Conservation (phyloP, 2,888 invertebrate genomes). For the Hypena proboscidalis region DNA sequence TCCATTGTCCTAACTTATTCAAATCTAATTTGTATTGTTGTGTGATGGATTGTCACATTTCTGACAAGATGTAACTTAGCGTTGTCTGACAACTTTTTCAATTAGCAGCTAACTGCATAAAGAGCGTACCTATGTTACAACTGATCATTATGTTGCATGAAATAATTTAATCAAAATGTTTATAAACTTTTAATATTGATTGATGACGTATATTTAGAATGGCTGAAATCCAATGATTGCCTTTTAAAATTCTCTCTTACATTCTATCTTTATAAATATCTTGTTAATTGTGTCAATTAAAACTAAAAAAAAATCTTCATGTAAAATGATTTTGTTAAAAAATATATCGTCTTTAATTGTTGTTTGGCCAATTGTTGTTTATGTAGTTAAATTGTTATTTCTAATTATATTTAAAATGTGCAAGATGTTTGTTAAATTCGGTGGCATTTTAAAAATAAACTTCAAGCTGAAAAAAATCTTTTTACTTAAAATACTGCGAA, state of each 20-base stretch:
- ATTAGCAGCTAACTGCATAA: too few relatives aligned
- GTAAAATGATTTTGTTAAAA: constrained; percentile 33
- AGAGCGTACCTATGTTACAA: not conserved
- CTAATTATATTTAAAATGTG: constrained; percentile 50
- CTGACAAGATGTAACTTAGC: not conserved
- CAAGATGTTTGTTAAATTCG: constrained; percentile 23
- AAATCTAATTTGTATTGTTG: not conserved
- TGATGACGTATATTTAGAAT: too few relatives aligned
- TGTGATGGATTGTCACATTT: constrained; percentile 3
- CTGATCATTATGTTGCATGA: not conserved
- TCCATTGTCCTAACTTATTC: constrained; percentile 7
- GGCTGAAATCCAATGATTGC: not conserved
- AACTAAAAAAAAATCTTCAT: constrained; percentile 49
- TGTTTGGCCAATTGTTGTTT: constrained; percentile 74
- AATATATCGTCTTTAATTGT: constrained; percentile 62
- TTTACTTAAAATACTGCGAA: too few relatives aligned
- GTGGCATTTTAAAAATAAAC: not conserved
- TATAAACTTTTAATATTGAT: too few relatives aligned
- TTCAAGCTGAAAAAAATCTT: too few relatives aligned
- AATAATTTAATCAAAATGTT: too few relatives aligned
- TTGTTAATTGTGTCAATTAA: constrained; percentile 63
- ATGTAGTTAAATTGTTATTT: constrained; percentile 60
- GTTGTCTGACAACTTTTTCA: too few relatives aligned
- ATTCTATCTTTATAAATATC: constrained; percentile 31
- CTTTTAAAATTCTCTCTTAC: constrained; percentile 4